Base-by-base conservation (phyloP, 2,113 vertebrate genomes). In the Collichthys lucidus region DNA sequence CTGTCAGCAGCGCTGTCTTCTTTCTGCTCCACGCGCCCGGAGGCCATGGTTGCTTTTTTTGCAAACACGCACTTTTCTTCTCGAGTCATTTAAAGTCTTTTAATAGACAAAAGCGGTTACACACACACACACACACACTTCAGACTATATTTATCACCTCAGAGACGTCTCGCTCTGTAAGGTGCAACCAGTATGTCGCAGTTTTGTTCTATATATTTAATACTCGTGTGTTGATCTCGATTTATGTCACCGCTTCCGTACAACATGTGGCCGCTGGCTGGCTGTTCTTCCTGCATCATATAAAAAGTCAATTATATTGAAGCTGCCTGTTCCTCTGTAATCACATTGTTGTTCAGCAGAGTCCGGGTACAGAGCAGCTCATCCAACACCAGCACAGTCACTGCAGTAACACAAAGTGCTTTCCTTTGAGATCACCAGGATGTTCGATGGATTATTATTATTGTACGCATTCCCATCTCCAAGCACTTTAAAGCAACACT, bases 271-370 rank as follows among this genome's bases (percentile, higher is more conserved):
- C 10, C 46, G 11, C 40, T 7, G 49, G 29, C 47, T 31, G 29
- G 31, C 62, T 79, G 65, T 68, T 76, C 35, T 20, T n/a, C 42
- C 44, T 40, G 71, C 12, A 57, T 71, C 63, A 69, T 49, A 65
- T 74, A 50, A 85, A 49, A 63, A 59, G 57, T 44, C 60, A 88
- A 90, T 91, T 42, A 11, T 78, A 83, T 90, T 87, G 55, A 50
- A 49, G 80, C 66, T 59, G 72, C 46, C 79, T 90, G 86, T 73
- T 84, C 59, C 74, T 76, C 79, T 3, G 1, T 90, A 91, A 92
- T 89, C 77, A 72, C 74, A 88, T 91, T 88, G 24, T 24, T 65
- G 77, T 61, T 68, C 44, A 44, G 15, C 70, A 70, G 66, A 69
- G 69, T 67, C 84, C 60, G 83, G 11, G n/a, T 29, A 2, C 60